Base-by-base conservation (phyloP, 2,888 invertebrate species). In the Leptopilina drosophilae region DNA sequence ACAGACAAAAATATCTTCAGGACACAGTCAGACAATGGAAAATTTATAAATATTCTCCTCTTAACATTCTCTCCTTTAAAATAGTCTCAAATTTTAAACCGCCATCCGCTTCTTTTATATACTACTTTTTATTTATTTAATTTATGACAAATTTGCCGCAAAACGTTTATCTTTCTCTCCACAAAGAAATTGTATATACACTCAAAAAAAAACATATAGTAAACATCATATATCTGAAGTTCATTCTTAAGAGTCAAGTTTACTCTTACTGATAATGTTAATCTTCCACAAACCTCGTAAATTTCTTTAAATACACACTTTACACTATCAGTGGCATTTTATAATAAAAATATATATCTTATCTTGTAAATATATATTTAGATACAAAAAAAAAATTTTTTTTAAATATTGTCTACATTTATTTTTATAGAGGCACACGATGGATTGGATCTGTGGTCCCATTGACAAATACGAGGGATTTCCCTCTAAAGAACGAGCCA, bases 401-500 rank as follows among this genome's bases (percentile, higher is more conserved):
- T n/a, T n/a, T n/a, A n/a, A 46, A 49, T 49, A 11, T 46, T 59
- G n/a, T 33, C 7, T 20, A 20, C 42, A 42, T 42, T 42, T 42
- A 7, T 73, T 67, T 59, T 56, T 26, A 64, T 82, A 93, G 93
- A 87, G 88, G 91, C 40, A 88, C 90, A 87, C 92, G 95, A 89
- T 93, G 93, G 84, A 86, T 94, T 77, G 93, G 94, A 76, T 95
- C 95, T 79, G 93, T 97, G 65, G 94, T 97, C 14, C 94, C 95
- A 59, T 93, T 94, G 76, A 92, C 94, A 56, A 94, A 94, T 84
- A 91, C 96, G 15, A 92, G 94, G 42, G 96, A 97, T 83, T 95
- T 95, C 88, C 91, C 92, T 6, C 93, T 96, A 9, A 92, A 93
- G 89, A 98, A 98, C 92, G 97, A 98, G 91, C 97, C 97, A 0